Percentiles rank a stretch among this genome's conserved stretches.
Conservation (phyloP, 2,888 invertebrate species). For the Watsonalla cultraria region DNA sequence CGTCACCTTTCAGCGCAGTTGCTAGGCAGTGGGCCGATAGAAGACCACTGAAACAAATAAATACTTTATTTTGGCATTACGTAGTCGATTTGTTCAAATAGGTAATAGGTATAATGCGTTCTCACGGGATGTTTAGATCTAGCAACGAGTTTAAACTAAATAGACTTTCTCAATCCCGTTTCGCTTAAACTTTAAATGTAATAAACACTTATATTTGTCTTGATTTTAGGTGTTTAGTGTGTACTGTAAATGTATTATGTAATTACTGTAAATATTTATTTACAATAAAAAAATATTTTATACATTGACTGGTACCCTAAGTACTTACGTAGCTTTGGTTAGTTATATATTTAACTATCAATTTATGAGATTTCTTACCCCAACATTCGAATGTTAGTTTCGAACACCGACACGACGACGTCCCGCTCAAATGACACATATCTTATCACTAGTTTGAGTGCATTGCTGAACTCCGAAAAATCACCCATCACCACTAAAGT, state of each 20-base stretch:
- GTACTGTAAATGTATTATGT: too few species aligned
- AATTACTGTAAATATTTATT: too few species aligned
- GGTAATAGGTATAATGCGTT: background rate
- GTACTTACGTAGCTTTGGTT: too few species aligned
- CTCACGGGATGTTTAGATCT: background rate
- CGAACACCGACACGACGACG: conserved; percentile 97
- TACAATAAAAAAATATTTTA: too few species aligned
- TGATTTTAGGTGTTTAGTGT: too few species aligned
- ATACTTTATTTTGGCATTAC: background rate
- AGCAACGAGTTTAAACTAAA: too few species aligned
- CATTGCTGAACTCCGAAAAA: conserved; percentile 94
- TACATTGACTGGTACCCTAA: too few species aligned
- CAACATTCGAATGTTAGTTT: conserved; percentile 98
- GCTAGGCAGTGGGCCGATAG: conserved; percentile 95
- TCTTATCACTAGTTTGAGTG: conserved; percentile 89
- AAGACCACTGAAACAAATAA: conserved; percentile 82
- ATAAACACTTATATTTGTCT: background rate
- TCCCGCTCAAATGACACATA: conserved; percentile 96
- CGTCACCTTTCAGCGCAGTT: conserved; percentile 86
- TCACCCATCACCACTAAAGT: conserved; percentile 95
- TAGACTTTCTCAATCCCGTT: too few species aligned
- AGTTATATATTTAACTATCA: too few species aligned
- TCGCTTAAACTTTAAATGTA: background rate
- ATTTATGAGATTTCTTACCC: conserved; percentile 81
- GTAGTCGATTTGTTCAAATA: too few species aligned